Base-by-base conservation (phyloP, 2,113 vertebrate species). In the Passer montanus region DNA sequence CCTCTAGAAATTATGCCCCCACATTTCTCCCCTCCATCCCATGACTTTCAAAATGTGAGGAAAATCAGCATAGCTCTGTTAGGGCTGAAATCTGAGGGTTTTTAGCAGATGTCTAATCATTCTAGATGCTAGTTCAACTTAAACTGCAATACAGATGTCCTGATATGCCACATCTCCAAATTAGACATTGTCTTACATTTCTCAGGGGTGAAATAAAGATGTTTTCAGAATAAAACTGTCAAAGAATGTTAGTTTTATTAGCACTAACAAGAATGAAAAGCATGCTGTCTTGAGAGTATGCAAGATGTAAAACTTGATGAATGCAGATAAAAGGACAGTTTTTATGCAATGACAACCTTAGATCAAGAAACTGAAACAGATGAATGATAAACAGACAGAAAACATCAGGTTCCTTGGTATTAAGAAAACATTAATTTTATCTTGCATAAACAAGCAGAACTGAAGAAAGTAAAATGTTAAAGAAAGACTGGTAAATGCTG, bases 401-500 rank as follows among this genome's bases (percentile, higher is more conserved):
- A 80, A 60, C 47, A 78, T 76, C 75, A 63, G 55, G 18, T 37
- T 72, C 13, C 56, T 89, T 87, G 26, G 7, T 87, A 74, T 55
- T 80, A 76, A 86, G 72, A 72, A 28, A 86, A 66, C 24, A 64
- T 87, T 76, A 87, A 44, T 91, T 96, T 96, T 87, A 67, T 74
- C 72, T 81, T 80, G n/a, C 2, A 0, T 62, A 77, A 79, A 87
- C 11, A 30, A 73, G 7, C 10, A 62, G 64, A 79, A 47, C 2
- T 60, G 53, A 93, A 72, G 69, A 70, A 85, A 89, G 18, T 58
- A 74, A 92, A 87, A 68, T 81, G 72, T 52, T 46, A 21, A 69
- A 75, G 33, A 67, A 77, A 55, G 24, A 53, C 11, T 49, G 31
- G 9, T 37, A 60, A 89, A 59, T 68, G 7, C 15, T 90, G 39